A percentile compares a stretch with the other conserved stretches of the same genome.
These are phyloP conservation scores for Eristalis intricaria DNA, from an alignment of 2,888 invertebrate species.

Conservation along the genomic window DNA sequence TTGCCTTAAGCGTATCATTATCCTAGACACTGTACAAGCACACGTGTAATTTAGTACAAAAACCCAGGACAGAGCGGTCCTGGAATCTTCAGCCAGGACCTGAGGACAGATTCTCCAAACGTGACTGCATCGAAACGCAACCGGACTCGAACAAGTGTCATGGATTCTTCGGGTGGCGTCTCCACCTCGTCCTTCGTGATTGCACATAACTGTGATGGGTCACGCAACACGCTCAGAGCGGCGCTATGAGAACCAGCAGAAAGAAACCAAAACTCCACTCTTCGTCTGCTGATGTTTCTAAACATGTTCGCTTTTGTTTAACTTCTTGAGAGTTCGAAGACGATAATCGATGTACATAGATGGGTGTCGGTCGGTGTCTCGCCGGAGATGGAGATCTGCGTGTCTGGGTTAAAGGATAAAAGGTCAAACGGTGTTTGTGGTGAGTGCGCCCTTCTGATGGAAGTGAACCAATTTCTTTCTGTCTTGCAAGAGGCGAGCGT, in stretches of 20 bases:
- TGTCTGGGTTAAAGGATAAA: constrained; percentile 19
- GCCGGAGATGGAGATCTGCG: constrained; percentile 17
- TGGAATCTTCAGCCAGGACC: background rate
- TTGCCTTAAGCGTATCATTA: constrained; percentile 55
- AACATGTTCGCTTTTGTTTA: constrained; percentile 51
- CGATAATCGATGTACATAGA: constrained; percentile 36
- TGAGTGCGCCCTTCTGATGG: constrained; percentile 36
- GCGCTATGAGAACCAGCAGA: background rate
- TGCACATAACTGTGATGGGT: constrained; percentile 2
- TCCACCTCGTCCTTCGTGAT: background rate
- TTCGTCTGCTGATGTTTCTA: constrained; percentile 27
- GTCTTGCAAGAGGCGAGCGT: background rate
- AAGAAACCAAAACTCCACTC: background rate
- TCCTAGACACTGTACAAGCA: constrained; percentile 13
- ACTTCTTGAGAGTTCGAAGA: constrained; percentile 15
- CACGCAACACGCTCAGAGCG: constrained; percentile 30
- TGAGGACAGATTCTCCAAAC: constrained; percentile 3
- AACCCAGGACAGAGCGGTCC: constrained; percentile 3
- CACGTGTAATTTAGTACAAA: constrained; percentile 15
- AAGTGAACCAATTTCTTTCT: background rate
- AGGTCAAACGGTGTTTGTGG: constrained; percentile 41
- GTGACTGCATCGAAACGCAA: background rate
- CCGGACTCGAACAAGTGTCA: constrained; percentile 16
- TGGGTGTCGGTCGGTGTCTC: background rate
- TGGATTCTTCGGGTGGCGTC: background rate